phyloP scores from a whole-genome alignment of 1,140 invertebrate genomes.

The Temnothorax nylanderi region DNA sequence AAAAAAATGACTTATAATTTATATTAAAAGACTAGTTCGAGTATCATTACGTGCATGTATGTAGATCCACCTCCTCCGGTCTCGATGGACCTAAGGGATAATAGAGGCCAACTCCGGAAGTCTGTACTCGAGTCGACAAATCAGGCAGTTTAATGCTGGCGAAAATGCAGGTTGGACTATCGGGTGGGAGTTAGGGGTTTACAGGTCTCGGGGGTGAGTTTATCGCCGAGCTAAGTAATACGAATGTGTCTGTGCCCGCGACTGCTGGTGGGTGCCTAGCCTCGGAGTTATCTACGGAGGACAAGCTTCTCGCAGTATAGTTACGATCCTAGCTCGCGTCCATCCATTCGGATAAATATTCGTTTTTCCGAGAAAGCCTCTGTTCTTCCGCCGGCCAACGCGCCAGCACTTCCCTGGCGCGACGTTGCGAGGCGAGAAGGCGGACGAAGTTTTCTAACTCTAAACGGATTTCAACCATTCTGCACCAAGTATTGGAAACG shows the following conservation, averaged over 20 bases:
- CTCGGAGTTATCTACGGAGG: conserved; percentile 77
- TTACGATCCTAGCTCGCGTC: conserved; percentile 71
- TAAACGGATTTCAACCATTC: conserved; percentile 48
- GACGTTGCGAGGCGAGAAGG: conserved; percentile 25
- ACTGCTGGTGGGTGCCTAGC: conserved; percentile 74
- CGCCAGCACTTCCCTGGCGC: conserved; percentile 6
- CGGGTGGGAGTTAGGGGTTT: conserved; percentile 75
- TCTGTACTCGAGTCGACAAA: conserved; percentile 74
- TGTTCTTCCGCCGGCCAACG: conserved; percentile 34
- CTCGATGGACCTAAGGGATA: conserved; percentile 65
- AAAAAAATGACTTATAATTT: background rate
- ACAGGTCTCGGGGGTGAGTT: conserved; percentile 80
- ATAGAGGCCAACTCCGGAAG: conserved; percentile 69
- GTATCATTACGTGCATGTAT: background rate
- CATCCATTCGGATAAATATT: conserved; percentile 79
- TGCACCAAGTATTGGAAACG: conserved; percentile 34
- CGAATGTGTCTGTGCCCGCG: conserved; percentile 79
- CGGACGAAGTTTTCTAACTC: conserved; percentile 47
- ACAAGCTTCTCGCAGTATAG: conserved; percentile 72
- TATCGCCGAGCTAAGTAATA: conserved; percentile 82
- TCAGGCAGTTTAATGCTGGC: conserved; percentile 77
- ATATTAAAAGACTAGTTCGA: background rate
- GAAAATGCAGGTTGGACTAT: conserved; percentile 75
- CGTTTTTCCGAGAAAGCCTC: conserved; percentile 63
- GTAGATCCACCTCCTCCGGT: conserved; percentile 1